A percentile compares a stretch with the other conserved stretches of the same genome.
Conservation (phyloP, 1,140 invertebrate species). For the Nixonia krombeini region DNA sequence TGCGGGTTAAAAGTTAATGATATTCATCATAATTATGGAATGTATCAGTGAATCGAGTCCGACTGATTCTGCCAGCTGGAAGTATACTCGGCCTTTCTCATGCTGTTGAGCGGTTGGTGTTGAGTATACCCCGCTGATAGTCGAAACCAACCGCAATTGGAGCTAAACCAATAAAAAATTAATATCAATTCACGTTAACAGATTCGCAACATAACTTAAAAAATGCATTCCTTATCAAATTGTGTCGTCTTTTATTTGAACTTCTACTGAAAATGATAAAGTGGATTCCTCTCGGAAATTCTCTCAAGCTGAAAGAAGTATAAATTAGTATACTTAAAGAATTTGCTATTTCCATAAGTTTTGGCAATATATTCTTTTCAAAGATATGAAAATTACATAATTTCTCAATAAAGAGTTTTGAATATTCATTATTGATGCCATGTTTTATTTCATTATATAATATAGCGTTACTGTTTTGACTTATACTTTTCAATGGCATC, state of each 20-base stretch:
- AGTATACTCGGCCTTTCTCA: constrained; percentile 72
- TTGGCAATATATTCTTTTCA: no score
- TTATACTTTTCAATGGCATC: no score
- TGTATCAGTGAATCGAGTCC: constrained; percentile 41
- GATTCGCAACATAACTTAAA: constrained; percentile 30
- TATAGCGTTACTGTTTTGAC: no score
- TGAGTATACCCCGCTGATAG: constrained; percentile 71
- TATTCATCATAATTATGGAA: constrained; percentile 34
- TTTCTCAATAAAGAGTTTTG: no score
- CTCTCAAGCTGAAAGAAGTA: constrained; percentile 62
- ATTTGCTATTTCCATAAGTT: no score
- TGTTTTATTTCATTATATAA: no score
- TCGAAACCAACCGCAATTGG: constrained; percentile 63
- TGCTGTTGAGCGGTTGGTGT: constrained; percentile 71
- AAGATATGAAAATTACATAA: no score
- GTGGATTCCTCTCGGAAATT: constrained; percentile 29
- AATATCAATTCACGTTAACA: constrained; percentile 44
- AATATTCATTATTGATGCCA: no score
- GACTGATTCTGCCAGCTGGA: constrained; percentile 70
- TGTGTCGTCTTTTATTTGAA: constrained; percentile 34
- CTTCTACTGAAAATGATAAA: constrained; percentile 54
- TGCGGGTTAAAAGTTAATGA: constrained; percentile 30
- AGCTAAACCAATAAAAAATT: constrained; percentile 63
- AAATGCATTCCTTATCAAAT: constrained; percentile 13
- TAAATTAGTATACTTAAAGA: constrained; percentile 46